Evolutionary conservation across 2,797 vertebrate species (phyloP), one percentile per base, ranked within the genome.

Genomic region (Coregonus ussuriensis): DNA sequence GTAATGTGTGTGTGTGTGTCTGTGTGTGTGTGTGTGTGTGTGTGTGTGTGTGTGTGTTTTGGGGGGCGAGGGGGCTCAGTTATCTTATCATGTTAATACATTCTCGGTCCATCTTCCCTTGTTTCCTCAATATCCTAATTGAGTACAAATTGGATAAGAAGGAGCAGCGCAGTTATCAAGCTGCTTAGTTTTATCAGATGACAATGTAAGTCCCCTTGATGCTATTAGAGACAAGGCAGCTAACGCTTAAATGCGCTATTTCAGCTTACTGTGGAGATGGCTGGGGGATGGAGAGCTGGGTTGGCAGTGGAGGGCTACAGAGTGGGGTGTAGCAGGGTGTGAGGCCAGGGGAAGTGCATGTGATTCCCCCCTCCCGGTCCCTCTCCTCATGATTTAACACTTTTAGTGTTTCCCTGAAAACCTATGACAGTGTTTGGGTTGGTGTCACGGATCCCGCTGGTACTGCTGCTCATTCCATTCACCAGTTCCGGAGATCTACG

Each of bases 161-260:
- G 94, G 92, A 89, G 87, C 92, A 90, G 92, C 91, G 89, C 93
- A 94, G 91, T 93, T 95, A 93, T 94, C 93, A 94, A 92, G 91
- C 92, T 92, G 93, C 95, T 97, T 96, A 96, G 93, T 94, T 95
- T 95, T 95, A 96, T 96, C 95, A 95, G 95, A 97, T 96, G 96
- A 96, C 95, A 96, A 93, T 89, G 89, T 95, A 96, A 96, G 93
- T 93, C 92, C 88, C 81, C 63, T 89, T 95, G 94, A 97, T 96
- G 96, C 94, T 96, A 96, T 96, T 97, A 94, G 92, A 82, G 89
- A 91, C 91, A 95, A 95, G 94, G 94, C 94, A 91, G 94, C 95
- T 96, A 95, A 95, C 85, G 90, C 92, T 94, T 95, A 94, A 95
- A 96, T 94, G 95, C 91, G 85, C 93, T 95, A 93, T 92, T 95